Conservation (phyloP, 2,888 invertebrate species). For the Alviniconcha strummeri region DNA sequence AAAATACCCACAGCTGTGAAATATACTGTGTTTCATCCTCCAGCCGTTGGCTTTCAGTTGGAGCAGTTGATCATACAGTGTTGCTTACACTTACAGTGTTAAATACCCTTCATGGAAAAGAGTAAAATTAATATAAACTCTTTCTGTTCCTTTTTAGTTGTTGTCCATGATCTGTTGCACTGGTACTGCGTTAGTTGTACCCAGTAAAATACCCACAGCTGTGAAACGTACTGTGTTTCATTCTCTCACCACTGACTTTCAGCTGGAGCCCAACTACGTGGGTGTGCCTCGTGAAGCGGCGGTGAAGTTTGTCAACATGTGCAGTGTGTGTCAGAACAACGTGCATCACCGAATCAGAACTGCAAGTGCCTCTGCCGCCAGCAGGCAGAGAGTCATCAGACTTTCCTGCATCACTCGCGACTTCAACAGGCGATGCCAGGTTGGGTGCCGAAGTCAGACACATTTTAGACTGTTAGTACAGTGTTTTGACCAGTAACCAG, state of each 20-base stretch:
- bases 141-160: no score
- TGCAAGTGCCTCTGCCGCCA: constrained; percentile 2
- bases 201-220: neutral
- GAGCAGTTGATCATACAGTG: no score
- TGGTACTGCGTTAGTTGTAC: no score
- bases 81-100: no score
- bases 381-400: neutral
- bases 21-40: no score
- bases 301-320: constrained; percentile 10
- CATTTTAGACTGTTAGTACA: no score
- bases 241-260: neutral
- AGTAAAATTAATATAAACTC: no score
- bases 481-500: no score
- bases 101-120: no score
- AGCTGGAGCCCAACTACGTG: neutral
- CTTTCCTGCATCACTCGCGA: neutral
- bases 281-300: constrained; percentile 8
- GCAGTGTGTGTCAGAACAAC: constrained; percentile 2
- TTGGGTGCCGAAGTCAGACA: neutral
- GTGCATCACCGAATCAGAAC: neutral
- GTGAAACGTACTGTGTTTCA: neutral
- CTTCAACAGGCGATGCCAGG: constrained; percentile 15
- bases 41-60: no score
- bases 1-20: no score
- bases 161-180: no score